Evolutionary conservation across 2,113 vertebrate species (phyloP).

Genomic region (Coptodon rendalli): DNA sequence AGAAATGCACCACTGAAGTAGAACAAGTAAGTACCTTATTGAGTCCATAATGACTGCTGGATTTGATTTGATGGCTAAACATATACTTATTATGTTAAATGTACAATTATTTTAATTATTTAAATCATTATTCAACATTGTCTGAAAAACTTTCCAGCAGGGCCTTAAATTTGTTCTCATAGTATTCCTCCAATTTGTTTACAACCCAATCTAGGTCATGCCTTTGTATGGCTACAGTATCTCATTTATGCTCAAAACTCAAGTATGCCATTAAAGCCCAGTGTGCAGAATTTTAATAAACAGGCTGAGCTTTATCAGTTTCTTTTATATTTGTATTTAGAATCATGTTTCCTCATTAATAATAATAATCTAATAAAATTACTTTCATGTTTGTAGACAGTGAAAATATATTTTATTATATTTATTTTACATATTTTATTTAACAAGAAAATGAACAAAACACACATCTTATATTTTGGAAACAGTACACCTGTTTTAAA

Average conservation of each 20-base stretch:
- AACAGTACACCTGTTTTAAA: background rate
- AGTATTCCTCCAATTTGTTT: background rate
- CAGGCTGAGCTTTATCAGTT: background rate
- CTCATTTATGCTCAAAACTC: background rate
- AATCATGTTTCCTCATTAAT: background rate
- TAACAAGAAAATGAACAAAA: background rate
- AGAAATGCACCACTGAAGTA: background rate
- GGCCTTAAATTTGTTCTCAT: background rate
- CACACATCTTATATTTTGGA: background rate
- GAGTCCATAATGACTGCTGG: background rate
- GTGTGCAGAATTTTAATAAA: background rate
- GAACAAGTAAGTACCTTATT: slow-evolving; percentile 28
- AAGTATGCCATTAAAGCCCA: background rate
- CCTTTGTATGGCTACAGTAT: background rate
- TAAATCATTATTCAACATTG: background rate
- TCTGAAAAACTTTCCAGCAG: background rate
- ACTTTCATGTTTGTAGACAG: background rate
- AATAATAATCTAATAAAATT: background rate
- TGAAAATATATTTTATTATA: background rate
- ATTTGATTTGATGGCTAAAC: background rate
- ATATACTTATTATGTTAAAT: background rate
- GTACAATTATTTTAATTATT: background rate
- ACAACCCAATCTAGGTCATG: slow-evolving; percentile 21
- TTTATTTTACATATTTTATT: background rate
- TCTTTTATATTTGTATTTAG: background rate